Percentiles rank a stretch among this genome's conserved stretches.
These are phyloP conservation scores for Venustaconcha ellipsiformis DNA, from an alignment of 1,140 invertebrate genomes.

Conservation along the genomic window DNA sequence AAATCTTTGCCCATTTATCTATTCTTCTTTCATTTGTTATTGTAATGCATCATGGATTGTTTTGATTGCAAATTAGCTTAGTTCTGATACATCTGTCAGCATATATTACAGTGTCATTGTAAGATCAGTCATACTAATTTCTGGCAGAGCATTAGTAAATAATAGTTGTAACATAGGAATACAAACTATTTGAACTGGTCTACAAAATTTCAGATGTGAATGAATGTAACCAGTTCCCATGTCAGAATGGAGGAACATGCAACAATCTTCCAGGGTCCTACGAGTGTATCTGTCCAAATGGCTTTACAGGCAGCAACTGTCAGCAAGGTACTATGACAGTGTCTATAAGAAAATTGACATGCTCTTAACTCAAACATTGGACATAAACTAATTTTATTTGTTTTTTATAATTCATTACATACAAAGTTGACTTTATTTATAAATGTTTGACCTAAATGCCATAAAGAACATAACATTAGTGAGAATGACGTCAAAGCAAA, in stretches of 20 bases:
- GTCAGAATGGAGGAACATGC: conserved; percentile 41
- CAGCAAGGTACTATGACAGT: conserved; percentile 15
- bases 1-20: too few species aligned
- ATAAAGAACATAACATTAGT: background rate
- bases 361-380: background rate
- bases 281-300: conserved; percentile 48
- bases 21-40: too few species aligned
- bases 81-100: too few species aligned
- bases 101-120: too few species aligned
- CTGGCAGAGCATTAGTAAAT: too few species aligned
- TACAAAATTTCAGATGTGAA: conserved; percentile 24
- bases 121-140: too few species aligned
- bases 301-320: conserved; percentile 34
- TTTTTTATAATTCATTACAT: background rate
- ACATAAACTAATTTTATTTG: background rate
- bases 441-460: background rate
- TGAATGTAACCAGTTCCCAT: conserved; percentile 38
- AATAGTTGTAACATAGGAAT: too few species aligned
- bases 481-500: background rate
- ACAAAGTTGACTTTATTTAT: background rate
- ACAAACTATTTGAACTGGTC: too few species aligned
- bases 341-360: background rate
- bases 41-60: too few species aligned
- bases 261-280: conserved; percentile 36
- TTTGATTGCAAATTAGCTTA: too few species aligned